Evolutionary conservation across 2,888 invertebrate species (phyloP).

Genomic region (Apotomis betuletana): DNA sequence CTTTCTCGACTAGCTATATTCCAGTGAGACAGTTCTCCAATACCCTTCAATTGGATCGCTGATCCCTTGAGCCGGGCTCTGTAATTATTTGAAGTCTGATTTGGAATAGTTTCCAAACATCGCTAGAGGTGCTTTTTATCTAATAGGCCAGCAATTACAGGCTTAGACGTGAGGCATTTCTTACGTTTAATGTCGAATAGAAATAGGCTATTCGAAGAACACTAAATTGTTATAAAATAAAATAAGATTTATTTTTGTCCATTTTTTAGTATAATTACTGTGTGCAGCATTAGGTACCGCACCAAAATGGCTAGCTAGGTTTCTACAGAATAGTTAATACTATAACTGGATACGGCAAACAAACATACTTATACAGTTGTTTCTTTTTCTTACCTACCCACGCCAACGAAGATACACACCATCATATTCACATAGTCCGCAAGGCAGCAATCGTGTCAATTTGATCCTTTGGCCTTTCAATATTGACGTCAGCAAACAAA

Average conservation of each 20-base stretch:
- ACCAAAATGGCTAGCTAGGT: too few relatives aligned
- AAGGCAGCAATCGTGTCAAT: too few relatives aligned
- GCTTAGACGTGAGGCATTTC: not conserved
- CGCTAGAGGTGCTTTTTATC: not conserved
- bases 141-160: not conserved
- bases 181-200: not conserved
- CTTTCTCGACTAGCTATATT: not conserved
- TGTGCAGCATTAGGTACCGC: too few relatives aligned
- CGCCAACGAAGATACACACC: too few relatives aligned
- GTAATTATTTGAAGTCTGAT: not conserved
- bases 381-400: too few relatives aligned
- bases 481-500: not conserved
- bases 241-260: not conserved
- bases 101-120: not conserved
- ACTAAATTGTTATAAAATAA: not conserved
- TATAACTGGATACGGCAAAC: too few relatives aligned
- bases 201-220: not conserved
- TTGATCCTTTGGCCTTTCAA: not conserved
- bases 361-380: too few relatives aligned
- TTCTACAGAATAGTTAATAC: too few relatives aligned
- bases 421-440: too few relatives aligned
- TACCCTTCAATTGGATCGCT: not conserved
- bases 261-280: too few relatives aligned
- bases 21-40: not conserved
- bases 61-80: not conserved